These are phyloP conservation scores for Sebastes matsubarae DNA, from an alignment of 2,797 vertebrate genomes.

Conservation along the genomic window DNA sequence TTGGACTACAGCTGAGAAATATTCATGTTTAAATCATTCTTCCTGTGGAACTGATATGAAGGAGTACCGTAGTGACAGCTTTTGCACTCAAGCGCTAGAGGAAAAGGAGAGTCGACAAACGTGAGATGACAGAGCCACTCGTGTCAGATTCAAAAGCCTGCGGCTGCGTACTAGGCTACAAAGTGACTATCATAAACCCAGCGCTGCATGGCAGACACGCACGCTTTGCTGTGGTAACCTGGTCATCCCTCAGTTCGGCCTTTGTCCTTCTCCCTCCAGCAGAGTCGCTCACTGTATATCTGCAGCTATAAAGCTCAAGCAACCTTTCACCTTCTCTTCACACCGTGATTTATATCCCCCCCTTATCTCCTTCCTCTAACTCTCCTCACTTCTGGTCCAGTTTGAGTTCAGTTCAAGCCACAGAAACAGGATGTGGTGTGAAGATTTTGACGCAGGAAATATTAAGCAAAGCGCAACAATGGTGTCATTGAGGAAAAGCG, in stretches of 20 bases:
- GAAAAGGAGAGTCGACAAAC: background rate
- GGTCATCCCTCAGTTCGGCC: background rate
- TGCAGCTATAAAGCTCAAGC: background rate
- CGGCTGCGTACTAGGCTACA: background rate
- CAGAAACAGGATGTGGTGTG: background rate
- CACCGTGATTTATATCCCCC: background rate
- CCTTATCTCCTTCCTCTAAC: background rate
- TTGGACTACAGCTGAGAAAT: background rate
- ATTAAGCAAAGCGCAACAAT: background rate
- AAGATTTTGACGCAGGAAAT: background rate
- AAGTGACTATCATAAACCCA: background rate
- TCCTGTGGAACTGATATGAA: background rate
- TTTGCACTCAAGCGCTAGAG: background rate
- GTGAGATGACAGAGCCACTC: background rate
- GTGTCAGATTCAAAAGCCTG: background rate
- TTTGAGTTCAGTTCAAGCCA: background rate
- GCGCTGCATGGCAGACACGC: background rate
- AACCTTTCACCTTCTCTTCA: conserved; percentile 4
- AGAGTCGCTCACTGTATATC: background rate
- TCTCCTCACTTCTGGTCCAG: background rate
- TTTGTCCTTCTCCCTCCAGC: conserved; percentile 1
- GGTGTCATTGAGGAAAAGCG: background rate
- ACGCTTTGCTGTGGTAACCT: background rate
- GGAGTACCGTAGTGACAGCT: background rate
- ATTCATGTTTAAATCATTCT: conserved; percentile 20